phyloP scores from a whole-genome alignment of 2,113 vertebrate genomes.

The Pluvialis apricaria region DNA sequence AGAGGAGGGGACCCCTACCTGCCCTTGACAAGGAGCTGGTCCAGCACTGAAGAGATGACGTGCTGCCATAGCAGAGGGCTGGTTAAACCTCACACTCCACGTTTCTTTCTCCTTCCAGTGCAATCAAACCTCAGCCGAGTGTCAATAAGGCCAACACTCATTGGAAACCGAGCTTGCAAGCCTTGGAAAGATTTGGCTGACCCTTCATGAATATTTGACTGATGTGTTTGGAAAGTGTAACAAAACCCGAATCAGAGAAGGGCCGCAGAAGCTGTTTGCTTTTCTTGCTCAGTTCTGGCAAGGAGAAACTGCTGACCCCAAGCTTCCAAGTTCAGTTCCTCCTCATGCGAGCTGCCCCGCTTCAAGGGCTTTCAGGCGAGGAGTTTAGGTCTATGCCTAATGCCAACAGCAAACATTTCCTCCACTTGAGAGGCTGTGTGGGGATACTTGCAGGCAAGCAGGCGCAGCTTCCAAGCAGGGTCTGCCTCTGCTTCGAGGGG shows the following conservation, averaged over 20 bases:
- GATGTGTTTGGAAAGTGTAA: neutral
- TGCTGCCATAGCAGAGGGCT: neutral
- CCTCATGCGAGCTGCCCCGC: neutral
- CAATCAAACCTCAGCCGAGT: neutral
- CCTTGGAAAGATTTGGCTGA: neutral
- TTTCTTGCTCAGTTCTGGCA: slow-evolving; percentile 13
- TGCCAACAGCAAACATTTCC: neutral
- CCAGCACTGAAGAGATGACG: neutral
- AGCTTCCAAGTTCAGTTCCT: neutral
- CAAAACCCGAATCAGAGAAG: neutral
- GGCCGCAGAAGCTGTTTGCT: slow-evolving; percentile 10
- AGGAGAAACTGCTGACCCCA: neutral
- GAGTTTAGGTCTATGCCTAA: neutral
- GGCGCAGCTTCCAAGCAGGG: neutral
- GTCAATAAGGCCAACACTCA: neutral
- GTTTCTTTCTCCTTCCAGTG: neutral
- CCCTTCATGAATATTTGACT: neutral
- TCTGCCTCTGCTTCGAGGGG: neutral
- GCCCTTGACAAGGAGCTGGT: neutral
- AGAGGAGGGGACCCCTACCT: neutral
- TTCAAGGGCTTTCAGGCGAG: neutral
- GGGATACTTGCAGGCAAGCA: neutral
- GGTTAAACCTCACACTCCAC: neutral
- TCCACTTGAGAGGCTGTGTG: neutral
- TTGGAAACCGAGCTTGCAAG: neutral